Evolutionary conservation across 2,113 vertebrate species (phyloP).

Genomic region (Elgaria multicarinata): DNA sequence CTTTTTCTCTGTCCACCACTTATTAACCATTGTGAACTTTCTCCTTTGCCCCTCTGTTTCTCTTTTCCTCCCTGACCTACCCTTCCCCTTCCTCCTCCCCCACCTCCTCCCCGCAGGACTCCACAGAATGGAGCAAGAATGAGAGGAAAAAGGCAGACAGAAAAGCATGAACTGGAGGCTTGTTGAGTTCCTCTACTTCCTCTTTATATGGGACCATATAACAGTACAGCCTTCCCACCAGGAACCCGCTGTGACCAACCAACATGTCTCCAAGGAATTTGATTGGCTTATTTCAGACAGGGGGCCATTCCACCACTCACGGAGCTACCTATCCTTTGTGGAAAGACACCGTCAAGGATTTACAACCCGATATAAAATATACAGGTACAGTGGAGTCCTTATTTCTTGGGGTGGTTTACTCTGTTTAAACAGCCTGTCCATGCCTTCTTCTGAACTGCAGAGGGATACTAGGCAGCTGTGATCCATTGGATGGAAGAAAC

Average conservation of each 20-base stretch:
- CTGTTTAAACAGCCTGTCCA: neutral
- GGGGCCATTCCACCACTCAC: slow-evolving; percentile 99
- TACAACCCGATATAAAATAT: slow-evolving; percentile 99
- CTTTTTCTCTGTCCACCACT: neutral
- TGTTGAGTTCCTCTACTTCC: slow-evolving; percentile 99
- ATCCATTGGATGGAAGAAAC: neutral
- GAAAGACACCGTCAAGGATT: slow-evolving; percentile 99
- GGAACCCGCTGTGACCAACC: slow-evolving; percentile 92
- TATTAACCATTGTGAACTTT: neutral
- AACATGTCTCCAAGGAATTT: slow-evolving; percentile 99
- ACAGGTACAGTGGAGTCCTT: slow-evolving; percentile 84
- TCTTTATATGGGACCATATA: slow-evolving; percentile 99
- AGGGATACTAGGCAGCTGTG: neutral
- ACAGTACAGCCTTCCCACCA: slow-evolving; percentile 97
- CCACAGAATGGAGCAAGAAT: slow-evolving; percentile 99
- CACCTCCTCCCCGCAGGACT: slow-evolving; percentile 84
- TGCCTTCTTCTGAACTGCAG: neutral
- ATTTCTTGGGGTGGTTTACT: neutral
- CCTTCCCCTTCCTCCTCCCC: slow-evolving; percentile 3
- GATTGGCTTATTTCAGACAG: slow-evolving; percentile 99
- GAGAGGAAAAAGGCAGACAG: slow-evolving; percentile 99
- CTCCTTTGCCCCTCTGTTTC: slow-evolving; percentile 32
- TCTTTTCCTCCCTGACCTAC: neutral
- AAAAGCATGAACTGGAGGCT: slow-evolving; percentile 99
- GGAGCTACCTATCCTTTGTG: slow-evolving; percentile 99